Base-by-base conservation (phyloP, 2,797 vertebrate species). In the Cyprinella venusta region DNA sequence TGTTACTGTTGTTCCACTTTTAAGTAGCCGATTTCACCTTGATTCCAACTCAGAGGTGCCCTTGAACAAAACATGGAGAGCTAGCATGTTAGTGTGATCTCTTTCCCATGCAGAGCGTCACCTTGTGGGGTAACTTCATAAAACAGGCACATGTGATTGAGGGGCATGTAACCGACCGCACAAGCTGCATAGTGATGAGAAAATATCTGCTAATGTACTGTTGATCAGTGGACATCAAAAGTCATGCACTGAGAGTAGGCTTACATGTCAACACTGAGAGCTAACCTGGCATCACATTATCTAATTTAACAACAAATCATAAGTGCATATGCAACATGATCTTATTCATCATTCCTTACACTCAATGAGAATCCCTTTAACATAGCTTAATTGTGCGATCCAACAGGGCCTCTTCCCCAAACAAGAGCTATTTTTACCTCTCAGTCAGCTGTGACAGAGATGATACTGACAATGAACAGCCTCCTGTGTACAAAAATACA, bases 51-150 rank as follows among this genome's bases (percentile, higher is more conserved):
- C 36, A 80, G n/a, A 15, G 84, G 79, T 86, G 84, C 81, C 86
- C 88, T 89, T 88, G 86, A 81, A 87, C 71, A 82, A 85, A 90
- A 88, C 63, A 86, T 84, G 79, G 82, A 85, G 64, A 50, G 50
- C 50, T 67, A 30, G 52, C 36, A 21, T 21, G 42, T 69, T 24
- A 8, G 19, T n/a, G 13, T n/a, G 72, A 63, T 71, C 21, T 63
- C 26, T 74, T 13, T 10, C 4, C 56, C 16, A 74, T 80, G 24
- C 21, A 81, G 76, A 76, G 67, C 76, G 75, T 88, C 88, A 85
- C 79, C 89, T 82, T 72, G 80, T 90, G 90, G 85, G 36, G 26
- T 26, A 83, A 87, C 86, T 76, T 9, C 10, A 79, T 50, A 42
- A 33, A 30, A 50, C 2, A 80, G 33, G 30, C 26, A 54, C 63